These are phyloP conservation scores for Clarias pachynema DNA, from an alignment of 2,797 vertebrate genomes.

Conservation along the genomic window DNA sequence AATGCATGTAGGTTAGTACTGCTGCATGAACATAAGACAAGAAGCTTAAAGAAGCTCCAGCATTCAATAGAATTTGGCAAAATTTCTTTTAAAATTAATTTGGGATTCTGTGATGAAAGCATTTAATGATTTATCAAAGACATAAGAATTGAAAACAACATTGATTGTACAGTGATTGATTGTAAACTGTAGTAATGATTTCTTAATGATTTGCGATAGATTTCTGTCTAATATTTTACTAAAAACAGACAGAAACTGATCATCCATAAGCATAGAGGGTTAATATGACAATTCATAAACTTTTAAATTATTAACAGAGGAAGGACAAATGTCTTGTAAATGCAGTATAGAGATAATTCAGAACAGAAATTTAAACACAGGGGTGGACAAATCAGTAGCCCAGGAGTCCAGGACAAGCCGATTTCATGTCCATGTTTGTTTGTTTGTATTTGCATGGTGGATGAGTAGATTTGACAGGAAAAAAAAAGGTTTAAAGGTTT, in stretches of 20 bases:
- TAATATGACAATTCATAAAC: not conserved
- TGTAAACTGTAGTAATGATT: not conserved
- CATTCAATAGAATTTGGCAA: not conserved
- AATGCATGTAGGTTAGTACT: not conserved
- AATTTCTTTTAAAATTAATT: not conserved
- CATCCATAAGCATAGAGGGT: not conserved
- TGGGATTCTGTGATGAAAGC: not conserved
- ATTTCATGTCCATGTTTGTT: not conserved
- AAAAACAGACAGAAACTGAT: not conserved
- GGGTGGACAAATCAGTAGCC: conserved; percentile 30
- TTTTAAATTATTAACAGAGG: not conserved
- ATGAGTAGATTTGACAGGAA: no score
- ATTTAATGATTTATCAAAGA: not conserved
- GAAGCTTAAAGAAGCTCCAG: not conserved
- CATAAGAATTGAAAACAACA: not conserved
- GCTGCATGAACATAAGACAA: not conserved
- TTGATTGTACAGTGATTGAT: no score
- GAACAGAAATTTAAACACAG: conserved; percentile 32
- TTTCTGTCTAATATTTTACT: not conserved
- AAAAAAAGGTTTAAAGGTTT: no score
- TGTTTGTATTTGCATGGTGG: not conserved
- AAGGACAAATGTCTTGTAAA: conserved; percentile 47
- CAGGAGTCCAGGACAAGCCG: not conserved
- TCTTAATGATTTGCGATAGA: not conserved
- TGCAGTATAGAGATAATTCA: conserved; percentile 18